phyloP scores from a whole-genome alignment of 2,113 vertebrate genomes.

The Rhinichthys klamathensis region DNA sequence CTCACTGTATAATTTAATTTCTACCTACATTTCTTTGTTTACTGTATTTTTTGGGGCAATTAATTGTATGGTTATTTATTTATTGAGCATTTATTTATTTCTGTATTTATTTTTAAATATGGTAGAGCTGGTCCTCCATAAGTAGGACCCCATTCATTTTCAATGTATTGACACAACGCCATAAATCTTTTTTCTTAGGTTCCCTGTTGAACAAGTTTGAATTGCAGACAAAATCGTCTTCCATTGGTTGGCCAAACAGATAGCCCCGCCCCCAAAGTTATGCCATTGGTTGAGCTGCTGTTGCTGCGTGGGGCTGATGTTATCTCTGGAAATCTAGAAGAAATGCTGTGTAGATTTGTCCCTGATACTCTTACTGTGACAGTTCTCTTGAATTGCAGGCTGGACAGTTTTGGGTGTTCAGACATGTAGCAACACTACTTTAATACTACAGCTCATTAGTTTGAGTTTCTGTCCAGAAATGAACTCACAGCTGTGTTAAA shows the following conservation, averaged over 20 bases:
- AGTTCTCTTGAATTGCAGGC: constrained; percentile 8
- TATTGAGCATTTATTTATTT: no score
- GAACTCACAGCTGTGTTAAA: constrained; percentile 19
- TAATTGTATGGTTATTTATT: no score
- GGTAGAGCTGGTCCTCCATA: no score
- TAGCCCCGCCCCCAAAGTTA: neutral
- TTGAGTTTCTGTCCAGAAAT: constrained; percentile 20
- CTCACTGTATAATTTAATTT: no score
- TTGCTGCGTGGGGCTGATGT: neutral
- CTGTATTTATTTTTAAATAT: no score
- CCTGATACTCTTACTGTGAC: neutral
- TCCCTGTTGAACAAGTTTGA: neutral
- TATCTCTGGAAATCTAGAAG: neutral
- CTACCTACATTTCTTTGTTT: no score
- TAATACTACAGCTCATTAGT: constrained; percentile 31
- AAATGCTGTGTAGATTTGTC: neutral
- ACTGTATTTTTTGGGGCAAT: no score
- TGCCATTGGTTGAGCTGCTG: neutral
- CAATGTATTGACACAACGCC: neutral
- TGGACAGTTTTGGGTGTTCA: constrained; percentile 24
- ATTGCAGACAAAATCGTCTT: neutral
- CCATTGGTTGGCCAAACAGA: neutral
- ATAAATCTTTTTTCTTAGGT: neutral
- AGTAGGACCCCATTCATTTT: neutral
- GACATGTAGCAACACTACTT: neutral